Evolutionary conservation across 2,888 invertebrate genomes (phyloP).

Genomic region (Sphecodes monilicornis): DNA sequence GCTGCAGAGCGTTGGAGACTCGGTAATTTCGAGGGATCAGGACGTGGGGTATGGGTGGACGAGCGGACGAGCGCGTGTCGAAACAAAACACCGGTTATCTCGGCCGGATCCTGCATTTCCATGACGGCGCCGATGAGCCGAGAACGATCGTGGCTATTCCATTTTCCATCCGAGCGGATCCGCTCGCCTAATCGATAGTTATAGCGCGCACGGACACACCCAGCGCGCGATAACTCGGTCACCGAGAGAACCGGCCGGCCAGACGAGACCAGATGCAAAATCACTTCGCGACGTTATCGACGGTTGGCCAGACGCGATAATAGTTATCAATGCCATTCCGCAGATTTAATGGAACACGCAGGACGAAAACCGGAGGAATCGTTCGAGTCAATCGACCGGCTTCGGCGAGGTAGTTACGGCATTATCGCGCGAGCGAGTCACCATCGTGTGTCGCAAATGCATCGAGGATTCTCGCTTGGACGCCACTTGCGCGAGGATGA

Average conservation of each 20-base stretch:
- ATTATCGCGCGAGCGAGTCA: constrained; percentile 27
- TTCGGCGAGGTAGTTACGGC: not conserved
- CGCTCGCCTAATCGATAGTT: constrained; percentile 69
- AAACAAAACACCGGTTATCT: constrained; percentile 45
- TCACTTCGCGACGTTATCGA: constrained; percentile 65
- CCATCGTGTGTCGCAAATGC: not conserved
- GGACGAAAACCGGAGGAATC: constrained; percentile 28
- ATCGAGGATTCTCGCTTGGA: not conserved
- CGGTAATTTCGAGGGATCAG: not conserved
- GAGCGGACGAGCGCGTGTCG: constrained; percentile 11
- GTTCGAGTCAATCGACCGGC: constrained; percentile 17
- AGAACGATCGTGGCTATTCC: constrained; percentile 65
- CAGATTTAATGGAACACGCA: constrained; percentile 45
- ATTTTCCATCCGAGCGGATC: constrained; percentile 71
- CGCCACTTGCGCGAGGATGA: not conserved
- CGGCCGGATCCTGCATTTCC: constrained; percentile 55
- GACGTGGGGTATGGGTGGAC: not conserved
- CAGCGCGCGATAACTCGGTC: constrained; percentile 62
- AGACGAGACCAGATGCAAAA: constrained; percentile 40
- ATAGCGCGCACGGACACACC: constrained; percentile 66
- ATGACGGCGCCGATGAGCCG: constrained; percentile 60
- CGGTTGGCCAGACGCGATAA: constrained; percentile 65
- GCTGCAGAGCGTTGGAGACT: not conserved
- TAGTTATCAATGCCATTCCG: constrained; percentile 46
- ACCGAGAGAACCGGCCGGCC: constrained; percentile 7